Conservation (phyloP, 2,888 invertebrate genomes). For the Steinernema hermaphroditum region DNA sequence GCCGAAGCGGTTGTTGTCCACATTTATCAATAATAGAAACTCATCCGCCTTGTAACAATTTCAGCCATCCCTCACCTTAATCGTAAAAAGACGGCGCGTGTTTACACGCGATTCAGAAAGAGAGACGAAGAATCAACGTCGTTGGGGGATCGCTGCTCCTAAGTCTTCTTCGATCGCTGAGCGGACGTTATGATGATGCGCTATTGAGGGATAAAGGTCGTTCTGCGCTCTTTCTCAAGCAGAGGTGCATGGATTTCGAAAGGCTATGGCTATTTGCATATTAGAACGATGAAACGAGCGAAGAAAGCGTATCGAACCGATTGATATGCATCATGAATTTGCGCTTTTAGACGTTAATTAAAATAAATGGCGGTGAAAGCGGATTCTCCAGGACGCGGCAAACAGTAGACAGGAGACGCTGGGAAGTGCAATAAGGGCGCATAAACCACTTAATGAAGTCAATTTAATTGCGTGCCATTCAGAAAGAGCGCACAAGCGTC, state of each 20-base stretch:
- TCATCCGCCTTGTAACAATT: slow-evolving; percentile 21
- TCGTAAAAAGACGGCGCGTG: slow-evolving; percentile 7
- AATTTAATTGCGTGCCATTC: slow-evolving; percentile 30
- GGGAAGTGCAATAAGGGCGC: slow-evolving; percentile 14
- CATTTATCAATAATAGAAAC: slow-evolving; percentile 25
- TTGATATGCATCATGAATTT: slow-evolving; percentile 10
- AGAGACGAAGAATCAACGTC: too few species aligned
- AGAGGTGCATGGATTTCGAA: background rate
- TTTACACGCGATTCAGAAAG: background rate
- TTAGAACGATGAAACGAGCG: background rate
- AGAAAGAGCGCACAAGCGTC: background rate
- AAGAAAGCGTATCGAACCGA: background rate
- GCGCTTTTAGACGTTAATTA: slow-evolving; percentile 26
- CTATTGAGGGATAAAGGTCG: background rate
- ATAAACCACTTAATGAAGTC: slow-evolving; percentile 29
- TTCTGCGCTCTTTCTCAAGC: background rate
- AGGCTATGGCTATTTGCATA: slow-evolving; percentile 6
- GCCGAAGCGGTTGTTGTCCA: background rate
- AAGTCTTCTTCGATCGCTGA: background rate
- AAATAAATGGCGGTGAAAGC: background rate
- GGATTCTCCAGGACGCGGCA: background rate
- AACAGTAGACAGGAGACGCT: background rate
- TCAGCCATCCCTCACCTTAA: slow-evolving; percentile 16
- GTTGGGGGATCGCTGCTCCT: background rate
- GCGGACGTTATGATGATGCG: background rate